Conservation (phyloP, 2,797 vertebrate species). For the Moxostoma hubbsi region DNA sequence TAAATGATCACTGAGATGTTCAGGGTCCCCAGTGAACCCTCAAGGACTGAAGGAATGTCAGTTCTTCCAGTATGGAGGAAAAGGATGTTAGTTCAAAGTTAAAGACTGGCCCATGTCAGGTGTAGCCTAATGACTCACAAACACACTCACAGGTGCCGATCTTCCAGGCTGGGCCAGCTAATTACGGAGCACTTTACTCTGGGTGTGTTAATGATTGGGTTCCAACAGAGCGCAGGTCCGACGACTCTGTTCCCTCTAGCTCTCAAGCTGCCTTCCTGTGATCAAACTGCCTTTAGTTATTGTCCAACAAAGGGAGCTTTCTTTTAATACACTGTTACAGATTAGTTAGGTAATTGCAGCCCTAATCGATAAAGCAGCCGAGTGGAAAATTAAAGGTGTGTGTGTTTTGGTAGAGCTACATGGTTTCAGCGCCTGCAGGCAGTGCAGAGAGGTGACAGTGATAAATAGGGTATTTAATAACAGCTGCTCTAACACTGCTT, state of each 20-base stretch:
- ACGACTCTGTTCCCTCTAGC: constrained; percentile 75
- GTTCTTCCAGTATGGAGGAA: constrained; percentile 41
- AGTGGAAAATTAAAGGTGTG: constrained; percentile 87
- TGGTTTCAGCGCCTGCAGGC: constrained; percentile 75
- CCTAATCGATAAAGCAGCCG: constrained; percentile 88
- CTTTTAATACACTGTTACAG: constrained; percentile 84
- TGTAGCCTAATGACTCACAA: constrained; percentile 53
- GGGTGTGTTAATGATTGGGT: constrained; percentile 79
- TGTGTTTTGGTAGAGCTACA: constrained; percentile 70
- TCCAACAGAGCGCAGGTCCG: constrained; percentile 56
- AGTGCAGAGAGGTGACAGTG: constrained; percentile 78
- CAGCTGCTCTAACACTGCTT: constrained; percentile 80
- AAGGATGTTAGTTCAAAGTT: constrained; percentile 71
- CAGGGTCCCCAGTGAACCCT: constrained; percentile 15
- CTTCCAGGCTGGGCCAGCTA: constrained; percentile 74
- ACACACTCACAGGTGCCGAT: constrained; percentile 60
- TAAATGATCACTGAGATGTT: constrained; percentile 18
- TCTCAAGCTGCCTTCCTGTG: constrained; percentile 76
- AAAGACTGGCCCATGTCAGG: constrained; percentile 74
- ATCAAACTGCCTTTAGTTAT: constrained; percentile 85
- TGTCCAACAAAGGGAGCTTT: constrained; percentile 85
- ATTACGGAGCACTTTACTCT: constrained; percentile 75
- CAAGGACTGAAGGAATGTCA: constrained; percentile 4
- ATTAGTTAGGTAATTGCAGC: constrained; percentile 84
- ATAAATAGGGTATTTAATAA: constrained; percentile 89